Evolutionary conservation across 2,888 invertebrate species (phyloP).

Genomic region (Psylliodes chrysocephalus): DNA sequence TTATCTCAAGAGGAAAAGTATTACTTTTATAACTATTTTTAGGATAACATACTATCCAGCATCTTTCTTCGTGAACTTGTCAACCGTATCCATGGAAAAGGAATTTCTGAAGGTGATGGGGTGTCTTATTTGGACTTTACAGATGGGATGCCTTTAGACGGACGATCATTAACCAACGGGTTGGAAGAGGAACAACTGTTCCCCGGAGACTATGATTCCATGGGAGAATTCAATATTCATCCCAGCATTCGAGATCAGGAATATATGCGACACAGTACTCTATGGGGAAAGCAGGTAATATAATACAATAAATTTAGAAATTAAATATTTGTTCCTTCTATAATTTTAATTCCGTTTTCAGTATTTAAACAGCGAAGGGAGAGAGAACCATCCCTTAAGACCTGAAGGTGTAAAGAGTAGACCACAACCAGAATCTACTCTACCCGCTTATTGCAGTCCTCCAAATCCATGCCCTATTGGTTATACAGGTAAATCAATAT

Average conservation of each 20-base stretch:
- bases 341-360: slow-evolving; percentile 25
- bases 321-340: not conserved
- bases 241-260: slow-evolving; percentile 89
- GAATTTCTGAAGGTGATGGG: slow-evolving; percentile 69
- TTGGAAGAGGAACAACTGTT: slow-evolving; percentile 65
- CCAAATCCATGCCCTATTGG: slow-evolving; percentile 99
- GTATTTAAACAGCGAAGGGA: slow-evolving; percentile 80
- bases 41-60: slow-evolving; percentile 70
- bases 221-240: slow-evolving; percentile 70
- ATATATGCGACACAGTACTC: slow-evolving; percentile 81
- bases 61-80: slow-evolving; percentile 80
- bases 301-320: not conserved
- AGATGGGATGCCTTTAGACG: slow-evolving; percentile 62
- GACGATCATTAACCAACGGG: slow-evolving; percentile 61
- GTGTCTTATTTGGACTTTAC: slow-evolving; percentile 73
- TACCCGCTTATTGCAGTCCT: slow-evolving; percentile 99
- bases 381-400: slow-evolving; percentile 75
- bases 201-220: slow-evolving; percentile 75
- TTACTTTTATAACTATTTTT: too few species aligned
- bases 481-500: slow-evolving; percentile 74
- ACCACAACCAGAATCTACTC: slow-evolving; percentile 83
- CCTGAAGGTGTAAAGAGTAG: slow-evolving; percentile 71
- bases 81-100: slow-evolving; percentile 78
- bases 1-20: too few species aligned
- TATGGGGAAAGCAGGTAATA: slow-evolving; percentile 70